These are phyloP conservation scores for Xestia ashworthii DNA, from an alignment of 2,888 invertebrate species.

Conservation along the genomic window DNA sequence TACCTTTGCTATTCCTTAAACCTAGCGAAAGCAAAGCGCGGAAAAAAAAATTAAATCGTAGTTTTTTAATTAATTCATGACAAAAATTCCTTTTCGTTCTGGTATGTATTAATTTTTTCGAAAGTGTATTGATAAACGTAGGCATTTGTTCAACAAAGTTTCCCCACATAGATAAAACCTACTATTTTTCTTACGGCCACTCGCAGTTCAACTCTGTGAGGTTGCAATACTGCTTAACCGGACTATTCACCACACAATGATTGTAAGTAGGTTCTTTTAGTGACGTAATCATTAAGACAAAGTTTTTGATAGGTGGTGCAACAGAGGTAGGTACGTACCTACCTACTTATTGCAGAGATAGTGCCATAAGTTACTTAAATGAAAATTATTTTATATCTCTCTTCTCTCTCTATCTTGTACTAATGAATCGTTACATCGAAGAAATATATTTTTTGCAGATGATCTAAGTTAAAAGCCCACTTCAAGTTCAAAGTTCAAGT, in stretches of 20 bases:
- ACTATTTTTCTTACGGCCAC: too few species aligned
- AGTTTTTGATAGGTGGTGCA: constrained; percentile 54
- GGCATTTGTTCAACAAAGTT: too few species aligned
- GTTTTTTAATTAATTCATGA: too few species aligned
- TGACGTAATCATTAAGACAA: constrained; percentile 51
- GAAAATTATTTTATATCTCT: constrained; percentile 6
- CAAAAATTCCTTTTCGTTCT: too few species aligned
- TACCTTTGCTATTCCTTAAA: too few species aligned
- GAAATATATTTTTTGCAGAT: not conserved
- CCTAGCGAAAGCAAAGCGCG: too few species aligned
- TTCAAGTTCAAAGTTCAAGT: constrained; percentile 44
- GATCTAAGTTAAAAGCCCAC: constrained; percentile 18
- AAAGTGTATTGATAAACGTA: too few species aligned
- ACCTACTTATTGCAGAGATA: constrained; percentile 10
- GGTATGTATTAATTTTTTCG: too few species aligned
- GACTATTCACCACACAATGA: not conserved
- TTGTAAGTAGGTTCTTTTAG: constrained; percentile 10
- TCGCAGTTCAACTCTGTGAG: too few species aligned
- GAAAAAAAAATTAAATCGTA: too few species aligned
- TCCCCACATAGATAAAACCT: too few species aligned
- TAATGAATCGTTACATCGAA: not conserved
- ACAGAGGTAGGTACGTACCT: constrained; percentile 10
- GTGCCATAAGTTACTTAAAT: not conserved
- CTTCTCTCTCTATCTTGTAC: not conserved
- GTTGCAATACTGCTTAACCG: too few species aligned